These are phyloP conservation scores for Bubo scandiacus DNA, from an alignment of 2,113 vertebrate genomes.

Conservation along the genomic window DNA sequence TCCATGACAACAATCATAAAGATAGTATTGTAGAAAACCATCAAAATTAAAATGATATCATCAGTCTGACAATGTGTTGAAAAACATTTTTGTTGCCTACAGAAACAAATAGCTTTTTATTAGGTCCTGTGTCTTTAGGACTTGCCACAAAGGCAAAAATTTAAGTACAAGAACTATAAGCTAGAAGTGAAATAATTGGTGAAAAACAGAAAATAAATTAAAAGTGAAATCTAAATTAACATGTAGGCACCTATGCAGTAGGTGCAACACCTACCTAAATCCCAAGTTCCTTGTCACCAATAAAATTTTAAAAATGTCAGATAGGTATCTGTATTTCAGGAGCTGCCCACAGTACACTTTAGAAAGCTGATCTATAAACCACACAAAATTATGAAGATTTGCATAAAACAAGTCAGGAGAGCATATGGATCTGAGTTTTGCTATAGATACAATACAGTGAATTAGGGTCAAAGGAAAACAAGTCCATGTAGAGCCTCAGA, in stretches of 20 bases:
- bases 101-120: conserved; percentile 24
- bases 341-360: not conserved
- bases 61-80: not conserved
- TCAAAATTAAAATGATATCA: conserved; percentile 25
- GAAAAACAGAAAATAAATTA: not conserved
- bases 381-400: not conserved
- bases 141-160: not conserved
- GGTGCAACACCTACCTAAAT: not conserved
- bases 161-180: conserved; percentile 4
- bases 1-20: conserved; percentile 24
- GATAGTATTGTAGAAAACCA: not conserved
- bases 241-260: not conserved
- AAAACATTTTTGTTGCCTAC: conserved; percentile 22
- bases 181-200: not conserved
- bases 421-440: not conserved
- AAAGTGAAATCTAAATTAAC: not conserved
- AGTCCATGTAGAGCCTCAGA: not conserved
- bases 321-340: not conserved
- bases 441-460: not conserved
- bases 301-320: not conserved
- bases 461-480: not conserved
- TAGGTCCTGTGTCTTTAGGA: not conserved
- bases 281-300: not conserved
- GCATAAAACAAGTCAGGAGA: not conserved
- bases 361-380: not conserved